Conservation (phyloP, 2,113 vertebrate species). For the Sporophila hypoxantha region DNA sequence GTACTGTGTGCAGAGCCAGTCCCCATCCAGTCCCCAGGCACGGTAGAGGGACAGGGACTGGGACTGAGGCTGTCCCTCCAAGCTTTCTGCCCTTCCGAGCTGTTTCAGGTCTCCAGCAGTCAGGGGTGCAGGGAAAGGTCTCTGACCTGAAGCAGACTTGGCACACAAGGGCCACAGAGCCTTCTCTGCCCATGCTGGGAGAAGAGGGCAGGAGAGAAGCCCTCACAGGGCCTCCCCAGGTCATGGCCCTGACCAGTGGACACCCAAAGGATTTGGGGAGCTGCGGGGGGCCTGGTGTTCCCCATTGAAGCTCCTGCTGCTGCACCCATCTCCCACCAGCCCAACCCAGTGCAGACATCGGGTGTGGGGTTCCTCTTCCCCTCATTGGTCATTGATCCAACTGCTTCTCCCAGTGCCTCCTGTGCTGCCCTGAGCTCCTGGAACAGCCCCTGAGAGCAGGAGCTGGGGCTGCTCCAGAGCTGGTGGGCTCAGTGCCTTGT, state of each 20-base stretch:
- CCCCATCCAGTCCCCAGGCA: neutral
- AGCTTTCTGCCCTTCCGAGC: neutral
- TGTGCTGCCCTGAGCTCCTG: neutral
- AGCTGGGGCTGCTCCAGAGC: neutral
- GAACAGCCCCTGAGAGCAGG: neutral
- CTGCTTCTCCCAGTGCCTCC: neutral
- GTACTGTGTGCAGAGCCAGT: neutral
- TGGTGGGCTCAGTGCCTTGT: neutral
- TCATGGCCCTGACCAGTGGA: neutral
- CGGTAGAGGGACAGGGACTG: neutral
- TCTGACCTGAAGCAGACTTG: neutral
- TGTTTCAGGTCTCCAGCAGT: neutral
- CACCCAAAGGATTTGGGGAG: neutral
- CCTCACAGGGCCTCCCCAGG: neutral
- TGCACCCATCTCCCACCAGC: neutral
- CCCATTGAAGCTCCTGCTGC: neutral
- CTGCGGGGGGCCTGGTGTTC: neutral
- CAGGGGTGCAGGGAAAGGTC: neutral
- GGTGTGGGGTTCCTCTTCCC: neutral
- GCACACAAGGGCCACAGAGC: neutral
- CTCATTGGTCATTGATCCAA: neutral
- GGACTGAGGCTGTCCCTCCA: neutral
- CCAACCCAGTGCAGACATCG: neutral
- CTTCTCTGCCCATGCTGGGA: neutral
- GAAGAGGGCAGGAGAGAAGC: neutral